phyloP scores from a whole-genome alignment of 2,113 vertebrate genomes.

The Platichthys stellatus region DNA sequence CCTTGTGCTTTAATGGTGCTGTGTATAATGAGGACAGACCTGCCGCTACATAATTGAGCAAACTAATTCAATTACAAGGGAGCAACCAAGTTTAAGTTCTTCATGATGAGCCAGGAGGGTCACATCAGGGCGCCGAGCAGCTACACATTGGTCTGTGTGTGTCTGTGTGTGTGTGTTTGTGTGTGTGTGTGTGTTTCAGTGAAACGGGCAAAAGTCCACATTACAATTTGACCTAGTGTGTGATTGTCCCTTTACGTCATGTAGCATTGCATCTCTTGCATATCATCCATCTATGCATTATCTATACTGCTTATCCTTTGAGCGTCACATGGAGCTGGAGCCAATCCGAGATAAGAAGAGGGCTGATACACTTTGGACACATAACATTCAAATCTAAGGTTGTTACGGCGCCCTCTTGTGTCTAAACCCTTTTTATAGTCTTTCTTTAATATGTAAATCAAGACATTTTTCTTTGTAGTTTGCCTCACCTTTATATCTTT shows the following conservation, averaged over 20 bases:
- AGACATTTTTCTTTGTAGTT: too few species aligned
- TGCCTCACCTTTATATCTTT: too few species aligned
- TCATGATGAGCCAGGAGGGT: slow-evolving; percentile 66
- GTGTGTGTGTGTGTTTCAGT: slow-evolving; percentile 1
- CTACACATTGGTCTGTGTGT: not conserved
- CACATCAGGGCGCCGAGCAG: slow-evolving; percentile 51
- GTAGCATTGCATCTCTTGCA: too few species aligned
- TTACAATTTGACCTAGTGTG: slow-evolving; percentile 27
- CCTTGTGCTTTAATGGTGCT: slow-evolving; percentile 66
- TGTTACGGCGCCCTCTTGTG: too few species aligned
- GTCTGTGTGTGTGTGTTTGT: slow-evolving; percentile 13
- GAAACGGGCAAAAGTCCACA: slow-evolving; percentile 7
- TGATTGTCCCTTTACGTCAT: slow-evolving; percentile 32
- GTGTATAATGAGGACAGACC: slow-evolving; percentile 73
- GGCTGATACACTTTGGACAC: too few species aligned
- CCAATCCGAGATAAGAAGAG: too few species aligned
- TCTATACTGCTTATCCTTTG: too few species aligned
- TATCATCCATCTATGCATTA: too few species aligned
- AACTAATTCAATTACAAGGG: slow-evolving; percentile 78
- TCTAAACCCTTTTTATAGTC: too few species aligned
- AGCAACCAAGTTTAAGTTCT: slow-evolving; percentile 80
- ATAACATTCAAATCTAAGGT: too few species aligned
- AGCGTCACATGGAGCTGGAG: too few species aligned
- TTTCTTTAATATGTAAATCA: too few species aligned
- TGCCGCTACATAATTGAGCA: slow-evolving; percentile 77